Evolutionary conservation across 2,797 vertebrate genomes (phyloP).

Genomic region (Ciconia nigra): DNA sequence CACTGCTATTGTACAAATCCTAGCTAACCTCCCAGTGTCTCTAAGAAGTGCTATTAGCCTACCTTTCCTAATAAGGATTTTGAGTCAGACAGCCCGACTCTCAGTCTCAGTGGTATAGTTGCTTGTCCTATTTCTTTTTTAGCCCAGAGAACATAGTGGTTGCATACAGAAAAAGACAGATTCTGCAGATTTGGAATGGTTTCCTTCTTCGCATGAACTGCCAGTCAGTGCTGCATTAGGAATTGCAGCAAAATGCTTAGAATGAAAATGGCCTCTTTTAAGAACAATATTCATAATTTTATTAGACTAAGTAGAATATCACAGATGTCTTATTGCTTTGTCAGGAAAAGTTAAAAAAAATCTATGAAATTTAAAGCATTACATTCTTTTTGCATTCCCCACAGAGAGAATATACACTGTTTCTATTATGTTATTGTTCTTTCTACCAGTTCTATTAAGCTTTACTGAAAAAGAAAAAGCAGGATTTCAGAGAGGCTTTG

Average conservation of each 20-base stretch:
- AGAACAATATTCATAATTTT: neutral
- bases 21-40: neutral
- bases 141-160: neutral
- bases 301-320: neutral
- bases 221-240: neutral
- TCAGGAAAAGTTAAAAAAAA: neutral
- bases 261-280: neutral
- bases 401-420: neutral
- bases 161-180: neutral
- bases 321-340: neutral
- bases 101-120: neutral
- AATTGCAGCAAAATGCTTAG: neutral
- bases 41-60: neutral
- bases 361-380: neutral
- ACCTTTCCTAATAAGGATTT: neutral
- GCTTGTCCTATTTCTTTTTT: neutral
- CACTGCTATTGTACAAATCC: neutral
- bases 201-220: neutral
- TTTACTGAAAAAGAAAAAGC: neutral
- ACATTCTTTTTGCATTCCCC: neutral
- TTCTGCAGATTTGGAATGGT: neutral
- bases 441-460: neutral
- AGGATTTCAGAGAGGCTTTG: neutral
- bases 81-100: neutral
- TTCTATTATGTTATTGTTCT: neutral